A percentile compares a stretch with the other conserved stretches of the same genome.
Evolutionary conservation across 2,113 vertebrate genomes (phyloP).

Genomic region (Spea multiplicata): DNA sequence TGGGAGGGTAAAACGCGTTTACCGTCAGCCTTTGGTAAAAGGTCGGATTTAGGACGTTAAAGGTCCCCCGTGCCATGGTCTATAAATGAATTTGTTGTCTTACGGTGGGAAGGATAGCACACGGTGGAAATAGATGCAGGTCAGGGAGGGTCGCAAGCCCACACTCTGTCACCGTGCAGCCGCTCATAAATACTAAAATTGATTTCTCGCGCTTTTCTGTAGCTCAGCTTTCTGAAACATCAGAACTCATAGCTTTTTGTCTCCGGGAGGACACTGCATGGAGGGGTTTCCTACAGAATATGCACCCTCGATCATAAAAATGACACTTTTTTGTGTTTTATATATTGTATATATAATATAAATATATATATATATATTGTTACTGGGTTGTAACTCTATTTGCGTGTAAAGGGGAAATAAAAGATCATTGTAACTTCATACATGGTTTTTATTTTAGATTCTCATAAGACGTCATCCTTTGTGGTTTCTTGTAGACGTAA

Average conservation of each 20-base stretch:
- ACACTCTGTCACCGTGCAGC: background rate
- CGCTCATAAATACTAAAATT: slow-evolving; percentile 40
- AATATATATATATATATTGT: too few relatives aligned
- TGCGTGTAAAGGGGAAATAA: too few relatives aligned
- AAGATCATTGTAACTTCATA: too few relatives aligned
- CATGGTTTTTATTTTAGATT: too few relatives aligned
- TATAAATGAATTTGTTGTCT: slow-evolving; percentile 31
- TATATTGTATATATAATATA: too few relatives aligned
- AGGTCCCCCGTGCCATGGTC: slow-evolving; percentile 22
- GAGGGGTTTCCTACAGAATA: background rate
- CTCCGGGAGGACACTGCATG: background rate
- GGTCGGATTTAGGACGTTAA: background rate
- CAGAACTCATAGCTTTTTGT: background rate
- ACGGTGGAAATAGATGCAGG: slow-evolving; percentile 4
- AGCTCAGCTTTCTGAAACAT: background rate
- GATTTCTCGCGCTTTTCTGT: slow-evolving; percentile 18
- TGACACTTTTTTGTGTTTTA: too few relatives aligned
- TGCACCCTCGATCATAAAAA: too few relatives aligned
- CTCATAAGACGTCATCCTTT: too few relatives aligned
- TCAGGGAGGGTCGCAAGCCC: slow-evolving; percentile 4
- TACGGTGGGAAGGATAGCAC: slow-evolving; percentile 1
- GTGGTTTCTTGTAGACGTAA: too few relatives aligned
- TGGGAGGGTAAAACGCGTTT: background rate
- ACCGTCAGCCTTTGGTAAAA: background rate
- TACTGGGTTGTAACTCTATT: too few relatives aligned